These are phyloP conservation scores for Dolichopus griseipennis DNA, from an alignment of 2,888 invertebrate genomes.

Conservation along the genomic window DNA sequence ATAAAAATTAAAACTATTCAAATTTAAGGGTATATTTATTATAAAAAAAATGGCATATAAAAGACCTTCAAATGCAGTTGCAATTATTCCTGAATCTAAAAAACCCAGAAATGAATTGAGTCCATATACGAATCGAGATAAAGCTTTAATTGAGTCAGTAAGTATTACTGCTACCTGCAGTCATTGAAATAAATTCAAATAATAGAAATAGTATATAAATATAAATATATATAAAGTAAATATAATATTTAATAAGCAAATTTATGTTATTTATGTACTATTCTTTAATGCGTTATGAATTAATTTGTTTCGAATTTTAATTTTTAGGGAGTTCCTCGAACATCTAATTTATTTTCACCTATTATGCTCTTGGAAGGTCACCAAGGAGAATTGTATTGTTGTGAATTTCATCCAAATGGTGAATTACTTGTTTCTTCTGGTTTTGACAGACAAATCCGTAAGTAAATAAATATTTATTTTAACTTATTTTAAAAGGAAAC, in stretches of 20 bases:
- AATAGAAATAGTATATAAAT: too few relatives aligned
- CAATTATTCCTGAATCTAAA: constrained; percentile 50
- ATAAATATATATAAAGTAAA: too few relatives aligned
- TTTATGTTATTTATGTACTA: too few relatives aligned
- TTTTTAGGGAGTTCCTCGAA: constrained; percentile 59
- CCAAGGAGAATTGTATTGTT: constrained; percentile 88
- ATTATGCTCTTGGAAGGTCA: constrained; percentile 96
- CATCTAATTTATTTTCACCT: constrained; percentile 81
- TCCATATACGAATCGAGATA: constrained; percentile 62
- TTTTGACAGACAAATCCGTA: constrained; percentile 91
- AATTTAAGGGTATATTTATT: background rate
- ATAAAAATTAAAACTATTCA: too few relatives aligned
- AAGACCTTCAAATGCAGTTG: constrained; percentile 32
- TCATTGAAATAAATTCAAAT: too few relatives aligned
- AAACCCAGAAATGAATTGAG: constrained; percentile 63
- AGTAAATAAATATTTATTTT: constrained; percentile 25
- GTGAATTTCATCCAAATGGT: constrained; percentile 94
- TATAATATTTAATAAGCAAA: too few relatives aligned
- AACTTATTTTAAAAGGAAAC: background rate
- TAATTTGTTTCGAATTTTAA: too few relatives aligned
- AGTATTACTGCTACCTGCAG: too few relatives aligned
- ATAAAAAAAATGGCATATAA: constrained; percentile 35
- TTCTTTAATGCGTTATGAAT: too few relatives aligned
- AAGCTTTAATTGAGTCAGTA: constrained; percentile 66
- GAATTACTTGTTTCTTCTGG: constrained; percentile 89